Percentiles rank a stretch among this genome's conserved stretches.
Evolutionary conservation across 2,888 invertebrate genomes (phyloP).

Genomic region (Microplitis manilae): DNA sequence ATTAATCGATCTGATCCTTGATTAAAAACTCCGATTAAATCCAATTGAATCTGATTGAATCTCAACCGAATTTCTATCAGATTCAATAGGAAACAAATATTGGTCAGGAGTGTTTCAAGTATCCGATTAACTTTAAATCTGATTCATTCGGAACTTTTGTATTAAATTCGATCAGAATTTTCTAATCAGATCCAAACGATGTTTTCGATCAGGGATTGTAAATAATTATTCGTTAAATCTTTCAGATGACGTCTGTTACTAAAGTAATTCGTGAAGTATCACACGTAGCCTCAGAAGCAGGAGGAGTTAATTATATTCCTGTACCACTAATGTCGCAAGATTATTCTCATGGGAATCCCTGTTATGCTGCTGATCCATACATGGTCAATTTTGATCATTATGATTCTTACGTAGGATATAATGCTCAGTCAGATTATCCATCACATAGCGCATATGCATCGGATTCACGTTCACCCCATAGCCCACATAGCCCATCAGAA

Average conservation of each 20-base stretch:
- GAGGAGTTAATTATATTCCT: constrained; percentile 69
- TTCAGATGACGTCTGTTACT: constrained; percentile 80
- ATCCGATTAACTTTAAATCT: too few species aligned
- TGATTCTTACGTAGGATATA: constrained; percentile 70
- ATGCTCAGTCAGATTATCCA: constrained; percentile 69
- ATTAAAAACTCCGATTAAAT: too few species aligned
- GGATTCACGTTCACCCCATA: constrained; percentile 62
- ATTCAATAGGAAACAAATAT: too few species aligned
- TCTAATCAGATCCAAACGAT: too few species aligned
- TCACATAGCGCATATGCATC: constrained; percentile 69
- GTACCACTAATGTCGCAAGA: constrained; percentile 70
- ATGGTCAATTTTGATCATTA: constrained; percentile 72
- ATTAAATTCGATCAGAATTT: too few species aligned
- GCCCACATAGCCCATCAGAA: constrained; percentile 69
- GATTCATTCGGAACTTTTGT: too few species aligned
- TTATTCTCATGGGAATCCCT: constrained; percentile 66
- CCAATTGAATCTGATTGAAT: too few species aligned
- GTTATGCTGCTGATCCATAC: constrained; percentile 69
- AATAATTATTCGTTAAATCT: constrained; percentile 11
- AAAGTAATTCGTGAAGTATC: constrained; percentile 80
- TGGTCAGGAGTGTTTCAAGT: too few species aligned
- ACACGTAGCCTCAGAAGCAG: constrained; percentile 75
- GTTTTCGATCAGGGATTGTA: too few species aligned
- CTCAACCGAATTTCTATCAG: too few species aligned
- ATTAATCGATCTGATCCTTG: too few species aligned